A percentile compares a stretch with the other conserved stretches of the same genome.
Evolutionary conservation across 1,140 invertebrate species (phyloP).

Genomic region (Panulirus ornatus): DNA sequence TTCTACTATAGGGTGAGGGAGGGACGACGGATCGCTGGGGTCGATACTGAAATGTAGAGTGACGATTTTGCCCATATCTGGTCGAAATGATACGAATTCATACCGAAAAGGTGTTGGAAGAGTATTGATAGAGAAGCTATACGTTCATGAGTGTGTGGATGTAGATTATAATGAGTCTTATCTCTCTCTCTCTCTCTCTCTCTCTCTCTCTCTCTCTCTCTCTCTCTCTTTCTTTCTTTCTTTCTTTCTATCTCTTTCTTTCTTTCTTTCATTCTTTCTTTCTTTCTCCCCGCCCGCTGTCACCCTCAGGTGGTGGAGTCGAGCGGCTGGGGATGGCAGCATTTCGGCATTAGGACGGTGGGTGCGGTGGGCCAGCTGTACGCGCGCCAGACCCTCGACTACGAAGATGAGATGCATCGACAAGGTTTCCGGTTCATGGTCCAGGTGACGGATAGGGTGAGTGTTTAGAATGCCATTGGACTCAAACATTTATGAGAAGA

Average conservation of each 20-base stretch:
- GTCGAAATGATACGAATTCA: not conserved
- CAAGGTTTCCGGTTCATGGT: slow-evolving; percentile 62
- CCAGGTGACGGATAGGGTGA: slow-evolving; percentile 67
- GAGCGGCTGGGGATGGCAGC: slow-evolving; percentile 72
- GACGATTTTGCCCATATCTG: not conserved
- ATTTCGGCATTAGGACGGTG: slow-evolving; percentile 42
- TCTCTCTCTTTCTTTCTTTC: not conserved
- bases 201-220: not conserved
- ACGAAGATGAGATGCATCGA: slow-evolving; percentile 52
- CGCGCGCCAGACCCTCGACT: slow-evolving; percentile 55
- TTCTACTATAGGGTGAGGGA: slow-evolving; percentile 31
- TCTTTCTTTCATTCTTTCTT: not conserved
- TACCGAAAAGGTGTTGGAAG: not conserved
- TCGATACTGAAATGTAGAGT: not conserved
- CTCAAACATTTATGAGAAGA: no score
- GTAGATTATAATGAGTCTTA: not conserved
- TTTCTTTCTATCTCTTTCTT: no score
- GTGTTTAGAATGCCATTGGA: no score
- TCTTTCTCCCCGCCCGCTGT: not conserved
- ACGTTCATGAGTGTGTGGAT: not conserved
- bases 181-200: not conserved
- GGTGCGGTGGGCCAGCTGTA: slow-evolving; percentile 63
- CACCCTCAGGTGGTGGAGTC: slow-evolving; percentile 54
- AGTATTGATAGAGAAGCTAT: not conserved
- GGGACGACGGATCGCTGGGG: not conserved